Conservation (phyloP, 2,113 vertebrate species). For the Callipepla squamata region DNA sequence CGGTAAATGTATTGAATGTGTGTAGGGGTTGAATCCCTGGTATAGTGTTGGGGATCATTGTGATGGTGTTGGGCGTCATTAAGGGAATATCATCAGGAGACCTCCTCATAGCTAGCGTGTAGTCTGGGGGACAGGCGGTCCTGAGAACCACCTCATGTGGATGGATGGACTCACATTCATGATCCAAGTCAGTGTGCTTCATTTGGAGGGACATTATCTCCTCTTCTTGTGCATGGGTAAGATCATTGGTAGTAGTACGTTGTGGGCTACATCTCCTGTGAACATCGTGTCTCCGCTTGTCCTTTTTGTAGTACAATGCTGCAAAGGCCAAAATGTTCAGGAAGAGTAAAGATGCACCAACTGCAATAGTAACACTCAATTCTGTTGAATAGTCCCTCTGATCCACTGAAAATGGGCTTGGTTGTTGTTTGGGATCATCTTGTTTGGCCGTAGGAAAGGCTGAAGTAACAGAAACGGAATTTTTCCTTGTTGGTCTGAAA, state of each 20-base stretch:
- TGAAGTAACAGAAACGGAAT: conserved; percentile 89
- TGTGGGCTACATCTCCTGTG: conserved; percentile 96
- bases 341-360: conserved; percentile 95
- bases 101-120: conserved; percentile 97
- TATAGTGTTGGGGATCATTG: conserved; percentile 98
- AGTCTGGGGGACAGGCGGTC: conserved; percentile 98
- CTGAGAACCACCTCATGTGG: conserved; percentile 95
- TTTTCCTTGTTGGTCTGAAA: conserved; percentile 91
- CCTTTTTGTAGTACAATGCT: conserved; percentile 98
- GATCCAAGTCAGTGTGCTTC: conserved; percentile 98
- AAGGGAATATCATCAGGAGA: conserved; percentile 98
- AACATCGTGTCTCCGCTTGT: conserved; percentile 95
- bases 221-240: conserved; percentile 97
- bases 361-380: conserved; percentile 95
- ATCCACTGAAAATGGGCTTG: conserved; percentile 91
- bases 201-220: conserved; percentile 99
- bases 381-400: conserved; percentile 98
- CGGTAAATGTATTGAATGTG: conserved; percentile 94
- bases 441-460: conserved; percentile 93
- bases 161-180: conserved; percentile 96
- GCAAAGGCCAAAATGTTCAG: conserved; percentile 98
- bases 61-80: conserved; percentile 99
- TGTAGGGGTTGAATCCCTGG: conserved; percentile 94
- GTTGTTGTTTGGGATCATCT: conserved; percentile 91
- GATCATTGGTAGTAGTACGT: conserved; percentile 90